phyloP scores from a whole-genome alignment of 2,888 invertebrate species.

The Drosophila affinis region DNA sequence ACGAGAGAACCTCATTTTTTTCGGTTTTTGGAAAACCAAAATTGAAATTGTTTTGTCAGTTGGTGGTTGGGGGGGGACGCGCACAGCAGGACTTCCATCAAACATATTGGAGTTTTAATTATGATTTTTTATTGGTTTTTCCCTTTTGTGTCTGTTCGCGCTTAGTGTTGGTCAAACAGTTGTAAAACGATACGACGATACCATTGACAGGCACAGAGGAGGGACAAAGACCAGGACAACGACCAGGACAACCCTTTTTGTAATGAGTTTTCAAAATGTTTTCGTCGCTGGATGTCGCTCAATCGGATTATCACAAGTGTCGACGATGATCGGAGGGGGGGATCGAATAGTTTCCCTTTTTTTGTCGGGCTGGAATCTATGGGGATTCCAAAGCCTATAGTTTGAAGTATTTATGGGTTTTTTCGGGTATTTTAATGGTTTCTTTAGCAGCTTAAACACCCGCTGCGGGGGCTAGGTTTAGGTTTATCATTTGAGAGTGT shows the following conservation, averaged over 20 bases:
- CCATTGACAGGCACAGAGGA: conserved; percentile 38
- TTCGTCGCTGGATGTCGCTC: conserved; percentile 25
- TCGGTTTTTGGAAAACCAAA: conserved; percentile 62
- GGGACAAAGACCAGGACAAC: neutral
- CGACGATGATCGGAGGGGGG: conserved; percentile 37
- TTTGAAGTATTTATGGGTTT: conserved; percentile 2
- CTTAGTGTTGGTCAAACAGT: conserved; percentile 71
- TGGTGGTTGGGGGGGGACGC: conserved; percentile 63
- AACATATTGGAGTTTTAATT: conserved; percentile 80
- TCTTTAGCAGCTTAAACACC: conserved; percentile 12
- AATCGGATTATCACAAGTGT: conserved; percentile 62
- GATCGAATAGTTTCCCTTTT: conserved; percentile 16
- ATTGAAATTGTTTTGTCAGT: conserved; percentile 80
- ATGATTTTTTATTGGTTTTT: conserved; percentile 76
- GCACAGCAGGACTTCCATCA: conserved; percentile 76
- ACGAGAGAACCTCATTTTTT: conserved; percentile 44
- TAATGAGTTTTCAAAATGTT: conserved; percentile 49
- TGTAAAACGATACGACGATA: conserved; percentile 69
- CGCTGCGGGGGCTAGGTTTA: conserved; percentile 4
- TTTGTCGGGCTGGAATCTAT: conserved; percentile 28
- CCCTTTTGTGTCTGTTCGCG: conserved; percentile 67
- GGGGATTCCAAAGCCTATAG: conserved; percentile 10
- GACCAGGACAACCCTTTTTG: conserved; percentile 55
- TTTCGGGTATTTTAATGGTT: conserved; percentile 19
- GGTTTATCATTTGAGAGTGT: conserved; percentile 4